Evolutionary conservation across 2,888 invertebrate species (phyloP), one percentile per base, ranked within the genome.

Genomic region (Drosophila emarginata): DNA sequence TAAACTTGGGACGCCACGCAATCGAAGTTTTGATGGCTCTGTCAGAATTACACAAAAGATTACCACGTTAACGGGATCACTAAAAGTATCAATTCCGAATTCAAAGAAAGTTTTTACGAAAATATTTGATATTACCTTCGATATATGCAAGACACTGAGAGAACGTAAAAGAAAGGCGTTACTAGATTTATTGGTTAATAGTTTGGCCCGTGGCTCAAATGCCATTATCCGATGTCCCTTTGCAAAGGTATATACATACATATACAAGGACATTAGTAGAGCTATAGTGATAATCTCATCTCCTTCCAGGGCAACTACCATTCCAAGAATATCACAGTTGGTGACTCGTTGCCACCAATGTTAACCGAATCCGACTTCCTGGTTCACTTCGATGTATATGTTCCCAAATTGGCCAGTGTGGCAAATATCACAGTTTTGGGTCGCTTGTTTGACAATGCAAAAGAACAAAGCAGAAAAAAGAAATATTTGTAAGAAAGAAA

Each of bases 121-220:
- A 61, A 66, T 87, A 40, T 71, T 78, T 2, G 74, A 81, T 0
- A 57, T 74, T 0, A 74, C 63, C 5, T 80, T 87, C 15, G 80
- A 83, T 54, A 6, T 82, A 15, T 87, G 87, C 62, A 79, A 85
- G 39, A 54, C 64, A 0, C n/a, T 83, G 2, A 37, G 67, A 1
- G 82, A 79, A 28, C 61, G 70, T 4, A 75, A 76, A 7, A 28
- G 72, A 9, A 73, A 69, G n/a, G 23, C 58, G 3, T 50, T 83
- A 0, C 61, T 87, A 5, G 72, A 72, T 2, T 15, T 85, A 4
- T 14, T 75, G 60, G 54, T 85, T 2, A 64, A 52, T 9, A 60
- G 51, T n/a, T 37, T 83, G 53, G 26, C 68, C 4, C 26, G 54
- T 5, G 37, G 60, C 39, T 61, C 36, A 1, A 70, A 69, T 14